phyloP scores from a whole-genome alignment of 2,797 vertebrate species.

The Sylvia borin region DNA sequence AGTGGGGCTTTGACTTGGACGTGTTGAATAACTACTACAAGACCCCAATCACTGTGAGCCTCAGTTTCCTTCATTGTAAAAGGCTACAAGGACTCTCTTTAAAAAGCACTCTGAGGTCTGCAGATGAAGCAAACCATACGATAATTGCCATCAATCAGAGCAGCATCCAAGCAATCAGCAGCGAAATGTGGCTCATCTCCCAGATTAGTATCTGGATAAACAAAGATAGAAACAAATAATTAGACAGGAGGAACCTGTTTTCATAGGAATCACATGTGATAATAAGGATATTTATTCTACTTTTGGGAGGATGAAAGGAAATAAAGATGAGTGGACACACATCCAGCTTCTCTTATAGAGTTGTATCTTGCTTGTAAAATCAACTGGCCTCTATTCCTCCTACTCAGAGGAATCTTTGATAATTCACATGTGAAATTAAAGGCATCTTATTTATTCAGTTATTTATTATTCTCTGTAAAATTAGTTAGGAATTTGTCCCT shows the following conservation, averaged over 20 bases:
- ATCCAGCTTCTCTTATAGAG: conserved; percentile 32
- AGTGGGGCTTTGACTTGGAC: not conserved
- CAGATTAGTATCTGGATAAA: conserved; percentile 13
- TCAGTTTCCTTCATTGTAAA: not conserved
- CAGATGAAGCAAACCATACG: not conserved
- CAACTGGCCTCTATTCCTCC: conserved; percentile 13
- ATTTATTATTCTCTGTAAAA: conserved; percentile 83
- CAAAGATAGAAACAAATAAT: conserved; percentile 7
- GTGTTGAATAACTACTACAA: not conserved
- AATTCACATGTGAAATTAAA: conserved; percentile 82
- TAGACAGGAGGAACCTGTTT: not conserved
- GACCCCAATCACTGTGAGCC: not conserved
- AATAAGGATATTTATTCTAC: not conserved
- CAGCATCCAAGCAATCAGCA: conserved; percentile 22
- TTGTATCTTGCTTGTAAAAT: conserved; percentile 64
- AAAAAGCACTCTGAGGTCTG: not conserved
- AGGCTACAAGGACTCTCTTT: not conserved
- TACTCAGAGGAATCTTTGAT: conserved; percentile 74
- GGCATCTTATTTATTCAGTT: conserved; percentile 81
- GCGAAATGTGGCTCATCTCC: conserved; percentile 11
- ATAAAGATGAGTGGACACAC: conserved; percentile 7
- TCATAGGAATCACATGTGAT: not conserved
- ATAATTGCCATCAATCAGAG: conserved; percentile 23
- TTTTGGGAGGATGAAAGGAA: not conserved
- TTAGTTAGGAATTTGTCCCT: conserved; percentile 81